Base-by-base conservation (phyloP, 2,797 vertebrate genomes). In the Micromesistius poutassou region DNA sequence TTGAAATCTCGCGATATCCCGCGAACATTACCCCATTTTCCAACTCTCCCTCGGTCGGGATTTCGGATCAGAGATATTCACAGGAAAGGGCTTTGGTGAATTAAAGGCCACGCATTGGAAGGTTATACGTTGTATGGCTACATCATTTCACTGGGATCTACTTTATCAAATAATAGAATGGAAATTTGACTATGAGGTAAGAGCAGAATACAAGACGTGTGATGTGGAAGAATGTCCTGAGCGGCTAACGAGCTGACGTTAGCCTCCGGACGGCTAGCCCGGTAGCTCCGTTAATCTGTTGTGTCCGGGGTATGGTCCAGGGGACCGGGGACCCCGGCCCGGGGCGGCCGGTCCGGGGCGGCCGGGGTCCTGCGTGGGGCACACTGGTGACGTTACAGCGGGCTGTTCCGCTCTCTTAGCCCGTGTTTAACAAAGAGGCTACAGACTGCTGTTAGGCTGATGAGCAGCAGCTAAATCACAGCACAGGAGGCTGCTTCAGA, bases 141-240 rank as follows among this genome's bases (percentile, higher is more conserved):
- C 74, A 76, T 74, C 81, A 82, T 84, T 10, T 76, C 75, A 5
- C 71, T 70, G 3, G 36, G 70, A 70, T 70, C 76, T 14, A 40
- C 76, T 77, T 71, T 73, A 42, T 62, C 40, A 79, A n/a, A 77
- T 81, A 83, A 76, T 66, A 80, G 4, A 19, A 95, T 94, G 93
- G 89, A 86, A 81, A 87, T 76, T 81, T 80, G 91, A 92, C 86
- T 91, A 95, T 94, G 94, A 95, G 94, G 94, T 95, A 91, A 92
- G 93, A 42, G 80, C 76, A 42, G 50, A 79, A 74, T 74, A 80
- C 71, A 74, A 76, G 73, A 16, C 62, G 77, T 79, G 76, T 84
- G 81, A 83, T 90, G 87, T 87, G 80, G 46, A 84, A 89, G 85
- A 88, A 86, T 89, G 87, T 88, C 83, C 87, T 83, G 79, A 87